Conservation (phyloP, 2,797 vertebrate species). For the Gambelia wislizenii region DNA sequence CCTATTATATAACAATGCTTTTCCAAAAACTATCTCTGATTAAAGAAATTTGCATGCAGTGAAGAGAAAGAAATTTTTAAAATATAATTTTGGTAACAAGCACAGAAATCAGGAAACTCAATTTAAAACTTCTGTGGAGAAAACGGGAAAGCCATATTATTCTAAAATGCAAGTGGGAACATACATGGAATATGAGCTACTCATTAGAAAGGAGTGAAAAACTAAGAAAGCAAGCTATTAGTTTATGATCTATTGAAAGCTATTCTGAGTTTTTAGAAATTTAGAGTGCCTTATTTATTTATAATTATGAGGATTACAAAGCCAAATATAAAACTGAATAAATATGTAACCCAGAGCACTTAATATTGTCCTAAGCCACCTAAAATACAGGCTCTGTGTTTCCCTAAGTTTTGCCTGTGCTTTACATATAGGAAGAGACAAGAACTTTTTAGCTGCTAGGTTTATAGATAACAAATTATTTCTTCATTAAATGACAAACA, state of each 20-base stretch:
- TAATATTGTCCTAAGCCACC: background rate
- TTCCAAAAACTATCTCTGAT: constrained; percentile 25
- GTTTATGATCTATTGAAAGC: background rate
- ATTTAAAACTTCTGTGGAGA: constrained; percentile 42
- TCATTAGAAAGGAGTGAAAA: constrained; percentile 19
- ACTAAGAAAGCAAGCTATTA: background rate
- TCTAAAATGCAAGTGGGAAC: constrained; percentile 28
- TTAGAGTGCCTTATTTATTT: background rate
- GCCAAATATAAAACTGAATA: constrained; percentile 6
- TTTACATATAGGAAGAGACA: constrained; percentile 39
- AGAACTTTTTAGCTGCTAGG: constrained; percentile 37
- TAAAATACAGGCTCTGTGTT: constrained; percentile 20
- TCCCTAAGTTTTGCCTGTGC: constrained; percentile 34
- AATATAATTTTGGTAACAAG: constrained; percentile 33
- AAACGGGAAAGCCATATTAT: constrained; percentile 41
- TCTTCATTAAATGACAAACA: constrained; percentile 43
- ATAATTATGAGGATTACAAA: background rate
- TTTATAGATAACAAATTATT: constrained; percentile 26
- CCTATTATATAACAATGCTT: constrained; percentile 11
- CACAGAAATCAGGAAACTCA: constrained; percentile 35
- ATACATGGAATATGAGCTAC: constrained; percentile 42
- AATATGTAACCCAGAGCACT: background rate
- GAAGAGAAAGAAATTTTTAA: constrained; percentile 22
- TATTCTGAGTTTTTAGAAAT: constrained; percentile 6
- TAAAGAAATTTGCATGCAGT: background rate